Conservation (phyloP, 2,113 vertebrate genomes). For the Aleadryas rufinucha region DNA sequence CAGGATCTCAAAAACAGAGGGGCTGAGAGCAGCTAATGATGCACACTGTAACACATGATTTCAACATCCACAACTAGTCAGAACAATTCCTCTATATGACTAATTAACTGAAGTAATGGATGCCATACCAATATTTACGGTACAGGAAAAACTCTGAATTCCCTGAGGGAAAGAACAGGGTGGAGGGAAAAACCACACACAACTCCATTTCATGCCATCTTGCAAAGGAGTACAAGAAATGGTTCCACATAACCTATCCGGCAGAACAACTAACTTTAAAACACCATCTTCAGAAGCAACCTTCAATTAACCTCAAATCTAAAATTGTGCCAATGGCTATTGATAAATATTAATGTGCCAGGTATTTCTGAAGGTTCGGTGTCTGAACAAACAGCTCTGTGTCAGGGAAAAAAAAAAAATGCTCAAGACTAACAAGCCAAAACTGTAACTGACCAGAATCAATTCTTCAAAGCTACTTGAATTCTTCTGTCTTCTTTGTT, state of each 20-base stretch:
- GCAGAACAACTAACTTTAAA: background rate
- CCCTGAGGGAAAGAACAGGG: constrained; percentile 55
- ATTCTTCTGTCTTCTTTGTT: background rate
- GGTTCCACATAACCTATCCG: background rate
- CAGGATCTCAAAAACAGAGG: background rate
- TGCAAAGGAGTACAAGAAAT: background rate
- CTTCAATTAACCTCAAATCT: background rate
- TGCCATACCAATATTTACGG: constrained; percentile 16
- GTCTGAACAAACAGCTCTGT: background rate
- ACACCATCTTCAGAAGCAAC: background rate
- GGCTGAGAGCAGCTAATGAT: background rate
- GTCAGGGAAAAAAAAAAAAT: background rate
- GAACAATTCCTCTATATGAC: constrained; percentile 60
- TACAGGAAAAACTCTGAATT: constrained; percentile 40
- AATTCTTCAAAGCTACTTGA: background rate
- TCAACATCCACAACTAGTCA: constrained; percentile 55
- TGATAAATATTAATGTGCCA: background rate
- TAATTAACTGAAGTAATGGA: constrained; percentile 57
- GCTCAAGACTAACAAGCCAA: background rate
- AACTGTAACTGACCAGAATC: background rate
- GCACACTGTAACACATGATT: background rate
- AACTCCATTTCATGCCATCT: constrained; percentile 24
- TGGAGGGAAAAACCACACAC: constrained; percentile 11
- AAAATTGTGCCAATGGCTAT: background rate
- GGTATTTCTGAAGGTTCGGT: background rate